phyloP scores from a whole-genome alignment of 1,140 invertebrate genomes.

The Bombus ignitus region DNA sequence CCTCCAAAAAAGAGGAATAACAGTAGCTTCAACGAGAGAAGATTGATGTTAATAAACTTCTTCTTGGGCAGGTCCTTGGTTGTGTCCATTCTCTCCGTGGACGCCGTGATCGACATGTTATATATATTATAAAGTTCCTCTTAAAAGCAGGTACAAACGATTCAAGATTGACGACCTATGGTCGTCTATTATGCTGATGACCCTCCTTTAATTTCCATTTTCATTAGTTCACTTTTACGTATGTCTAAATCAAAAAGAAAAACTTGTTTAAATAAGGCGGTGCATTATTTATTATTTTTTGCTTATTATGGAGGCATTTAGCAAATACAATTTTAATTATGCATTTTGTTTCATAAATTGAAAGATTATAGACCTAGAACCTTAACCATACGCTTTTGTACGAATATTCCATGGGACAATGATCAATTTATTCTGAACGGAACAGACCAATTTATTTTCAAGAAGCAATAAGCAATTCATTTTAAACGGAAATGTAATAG shows the following conservation, averaged over 20 bases:
- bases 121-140: slow-evolving; percentile 8
- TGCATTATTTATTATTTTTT: neutral
- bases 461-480: neutral
- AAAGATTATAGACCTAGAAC: neutral
- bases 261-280: neutral
- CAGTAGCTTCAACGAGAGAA: slow-evolving; percentile 83
- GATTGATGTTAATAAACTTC: slow-evolving; percentile 78
- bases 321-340: neutral
- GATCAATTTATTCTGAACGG: neutral
- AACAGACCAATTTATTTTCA: neutral
- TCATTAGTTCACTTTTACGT: slow-evolving; percentile 25
- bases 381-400: neutral
- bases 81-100: slow-evolving; percentile 68
- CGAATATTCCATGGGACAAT: neutral
- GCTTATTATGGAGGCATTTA: neutral
- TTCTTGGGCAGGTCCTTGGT: slow-evolving; percentile 68
- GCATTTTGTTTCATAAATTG: neutral
- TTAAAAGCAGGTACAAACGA: slow-evolving; percentile 8
- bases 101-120: slow-evolving; percentile 66
- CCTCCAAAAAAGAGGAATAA: slow-evolving; percentile 84
- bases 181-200: slow-evolving; percentile 31
- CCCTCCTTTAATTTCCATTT: slow-evolving; percentile 35
- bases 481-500: neutral
- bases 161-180: slow-evolving; percentile 32
- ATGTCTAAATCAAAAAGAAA: slow-evolving; percentile 10